Evolutionary conservation across 2,113 vertebrate species (phyloP).

Genomic region (Parus major): DNA sequence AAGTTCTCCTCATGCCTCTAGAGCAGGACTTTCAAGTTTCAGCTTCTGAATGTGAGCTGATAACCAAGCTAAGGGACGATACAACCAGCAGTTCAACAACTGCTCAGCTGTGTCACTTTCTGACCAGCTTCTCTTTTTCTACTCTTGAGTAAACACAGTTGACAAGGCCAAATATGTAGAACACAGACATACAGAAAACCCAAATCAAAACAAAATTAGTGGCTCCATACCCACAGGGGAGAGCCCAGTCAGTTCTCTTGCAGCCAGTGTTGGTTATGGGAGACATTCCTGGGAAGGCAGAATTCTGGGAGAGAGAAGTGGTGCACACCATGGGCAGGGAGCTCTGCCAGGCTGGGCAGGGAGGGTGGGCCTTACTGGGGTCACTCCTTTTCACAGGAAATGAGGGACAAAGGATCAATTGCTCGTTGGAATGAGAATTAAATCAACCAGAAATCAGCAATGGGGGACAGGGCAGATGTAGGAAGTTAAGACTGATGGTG

Average conservation of each 20-base stretch:
- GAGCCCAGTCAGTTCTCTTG: background rate
- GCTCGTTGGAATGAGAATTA: background rate
- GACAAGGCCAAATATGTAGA: background rate
- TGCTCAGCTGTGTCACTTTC: background rate
- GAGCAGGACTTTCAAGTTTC: background rate
- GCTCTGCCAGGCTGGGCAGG: background rate
- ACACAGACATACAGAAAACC: background rate
- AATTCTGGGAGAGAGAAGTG: background rate
- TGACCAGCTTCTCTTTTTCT: background rate
- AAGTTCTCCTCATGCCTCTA: background rate
- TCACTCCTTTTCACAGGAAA: background rate
- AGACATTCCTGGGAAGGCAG: background rate
- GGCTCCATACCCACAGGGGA: background rate
- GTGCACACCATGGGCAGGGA: background rate
- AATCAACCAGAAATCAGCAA: background rate
- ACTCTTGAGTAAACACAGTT: background rate
- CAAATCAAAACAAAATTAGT: background rate
- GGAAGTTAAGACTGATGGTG: background rate
- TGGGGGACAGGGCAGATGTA: background rate
- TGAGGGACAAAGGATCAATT: background rate
- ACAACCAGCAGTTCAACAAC: background rate
- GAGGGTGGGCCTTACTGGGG: background rate
- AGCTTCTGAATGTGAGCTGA: background rate
- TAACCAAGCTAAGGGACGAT: background rate
- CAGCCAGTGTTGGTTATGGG: background rate